Evolutionary conservation across 92 coral and sea anemone species (phyloP).

Genomic region (Bergia puertoricense): DNA sequence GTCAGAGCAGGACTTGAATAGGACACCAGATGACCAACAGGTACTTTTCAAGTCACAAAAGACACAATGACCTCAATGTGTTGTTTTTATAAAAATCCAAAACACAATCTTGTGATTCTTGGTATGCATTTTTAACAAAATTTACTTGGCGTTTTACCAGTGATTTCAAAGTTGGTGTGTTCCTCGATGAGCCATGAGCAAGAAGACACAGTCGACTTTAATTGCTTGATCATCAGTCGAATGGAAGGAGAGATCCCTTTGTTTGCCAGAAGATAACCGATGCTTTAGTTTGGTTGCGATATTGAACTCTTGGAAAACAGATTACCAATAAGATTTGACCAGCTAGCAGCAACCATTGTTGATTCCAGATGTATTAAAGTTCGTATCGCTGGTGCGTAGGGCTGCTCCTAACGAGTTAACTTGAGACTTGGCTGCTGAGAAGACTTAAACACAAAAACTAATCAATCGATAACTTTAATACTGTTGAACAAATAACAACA

Average conservation of each 20-base stretch:
- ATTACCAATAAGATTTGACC: background rate
- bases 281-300: background rate
- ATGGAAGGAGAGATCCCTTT: background rate
- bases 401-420: no score
- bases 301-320: background rate
- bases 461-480: background rate
- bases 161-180: background rate
- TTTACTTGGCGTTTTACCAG: background rate
- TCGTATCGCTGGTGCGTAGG: background rate
- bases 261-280: background rate
- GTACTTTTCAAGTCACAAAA: conserved; percentile 30
- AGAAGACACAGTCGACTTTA: background rate
- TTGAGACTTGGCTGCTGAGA: background rate
- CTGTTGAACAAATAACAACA: background rate
- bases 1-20: conserved; percentile 4
- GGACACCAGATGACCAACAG: conserved; percentile 30
- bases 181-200: background rate
- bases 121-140: conserved; percentile 33
- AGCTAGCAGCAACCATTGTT: background rate
- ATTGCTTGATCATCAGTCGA: background rate
- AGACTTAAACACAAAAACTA: background rate
- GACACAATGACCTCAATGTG: conserved; percentile 31
- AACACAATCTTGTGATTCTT: background rate
- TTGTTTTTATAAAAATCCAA: background rate
- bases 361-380: background rate